These are phyloP conservation scores for Neelides folsomi DNA, from an alignment of 2,888 invertebrate species.

Conservation along the genomic window DNA sequence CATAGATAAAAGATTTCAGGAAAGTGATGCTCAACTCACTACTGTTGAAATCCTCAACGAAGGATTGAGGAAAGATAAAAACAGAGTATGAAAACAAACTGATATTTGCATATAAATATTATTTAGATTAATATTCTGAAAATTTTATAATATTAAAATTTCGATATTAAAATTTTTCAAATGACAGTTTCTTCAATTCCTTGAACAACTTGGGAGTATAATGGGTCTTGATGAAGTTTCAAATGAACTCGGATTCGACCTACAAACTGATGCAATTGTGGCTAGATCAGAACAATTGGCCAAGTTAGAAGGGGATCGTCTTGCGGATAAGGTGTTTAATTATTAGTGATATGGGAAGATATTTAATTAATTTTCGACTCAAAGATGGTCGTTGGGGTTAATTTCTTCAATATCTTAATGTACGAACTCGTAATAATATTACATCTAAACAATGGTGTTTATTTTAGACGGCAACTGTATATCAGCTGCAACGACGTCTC, in stretches of 20 bases:
- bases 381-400: too few species aligned
- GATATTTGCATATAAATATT: too few species aligned
- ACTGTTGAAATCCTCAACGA: conserved; percentile 58
- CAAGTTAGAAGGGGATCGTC: conserved; percentile 63
- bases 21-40: conserved; percentile 64
- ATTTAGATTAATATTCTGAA: neutral
- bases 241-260: conserved; percentile 63
- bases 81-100: conserved; percentile 47
- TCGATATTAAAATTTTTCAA: neutral
- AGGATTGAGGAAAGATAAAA: conserved; percentile 59
- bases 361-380: conserved; percentile 4
- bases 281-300: conserved; percentile 73
- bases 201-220: conserved; percentile 67
- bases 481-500: conserved; percentile 75
- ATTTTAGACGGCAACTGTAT: conserved; percentile 65
- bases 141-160: neutral
- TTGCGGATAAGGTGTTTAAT: conserved; percentile 58
- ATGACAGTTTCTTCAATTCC: conserved; percentile 53
- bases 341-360: conserved; percentile 11
- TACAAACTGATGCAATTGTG: conserved; percentile 69
- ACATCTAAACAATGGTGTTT: conserved; percentile 11
- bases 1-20: conserved; percentile 60
- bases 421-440: too few species aligned
- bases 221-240: conserved; percentile 74
- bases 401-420: too few species aligned